Evolutionary conservation across 2,797 vertebrate genomes (phyloP), one percentile per base, ranked within the genome.

Genomic region (Coccyzus lansbergi): DNA sequence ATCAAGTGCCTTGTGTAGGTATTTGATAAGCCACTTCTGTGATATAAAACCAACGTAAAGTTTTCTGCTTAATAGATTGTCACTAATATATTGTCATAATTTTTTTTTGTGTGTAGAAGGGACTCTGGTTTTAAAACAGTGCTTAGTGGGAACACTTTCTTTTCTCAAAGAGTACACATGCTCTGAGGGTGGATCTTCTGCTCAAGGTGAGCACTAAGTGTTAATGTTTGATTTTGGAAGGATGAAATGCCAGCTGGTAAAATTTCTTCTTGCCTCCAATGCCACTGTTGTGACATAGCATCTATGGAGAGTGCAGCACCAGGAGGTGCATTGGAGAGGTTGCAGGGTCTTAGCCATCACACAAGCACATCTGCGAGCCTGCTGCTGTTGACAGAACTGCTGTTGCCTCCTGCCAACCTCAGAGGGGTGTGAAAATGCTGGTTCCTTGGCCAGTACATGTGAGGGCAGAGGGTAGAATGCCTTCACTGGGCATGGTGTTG

Each of bases 391-490:
- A 53, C 15, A 7, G 26, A 58, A 40, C n/a, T n/a, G n/a, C n/a
- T n/a, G n/a, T n/a, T n/a, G 44, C 4, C 46, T 15, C 16, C 55
- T 38, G 46, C 12, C 8, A 8, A 5, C 2, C 17, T 4, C 33
- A 13, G 19, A 33, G 7, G 15, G n/a, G 7, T 29, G 68, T 11
- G 36, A 48, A 51, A 38, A 28, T 44, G n/a, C 24, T 4, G 58
- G 10, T 33, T 22, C 75, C 40, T 3, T 0, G 38, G 46, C n/a
- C 1, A 2, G 22, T 2, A 51, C 10, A 40, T 20, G 20, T 7
- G 2, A 4, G 38, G 10, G 25, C 53, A 1, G 18, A 8, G n/a
- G 49, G 25, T 49, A 1, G 1, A 51, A 9, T 9, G 8, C 21
- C 38, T 3, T 34, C 18, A 2, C 0, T 7, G 38, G 12, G 48